These are phyloP conservation scores for Heterochromis multidens DNA, from an alignment of 2,113 vertebrate genomes.

Conservation along the genomic window DNA sequence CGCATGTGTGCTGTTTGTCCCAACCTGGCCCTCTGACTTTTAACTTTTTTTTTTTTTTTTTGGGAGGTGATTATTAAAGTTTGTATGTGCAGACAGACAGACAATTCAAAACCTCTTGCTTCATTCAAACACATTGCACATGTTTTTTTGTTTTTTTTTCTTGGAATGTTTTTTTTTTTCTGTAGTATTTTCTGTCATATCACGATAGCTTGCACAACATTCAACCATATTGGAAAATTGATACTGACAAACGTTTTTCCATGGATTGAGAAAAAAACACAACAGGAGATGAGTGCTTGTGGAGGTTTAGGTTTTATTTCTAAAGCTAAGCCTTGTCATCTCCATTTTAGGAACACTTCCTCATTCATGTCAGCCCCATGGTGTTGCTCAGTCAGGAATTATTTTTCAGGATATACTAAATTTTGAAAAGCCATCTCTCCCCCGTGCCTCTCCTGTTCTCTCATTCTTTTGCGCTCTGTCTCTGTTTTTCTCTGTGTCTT, in stretches of 20 bases:
- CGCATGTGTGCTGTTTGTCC: conserved; percentile 70
- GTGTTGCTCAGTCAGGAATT: conserved; percentile 54
- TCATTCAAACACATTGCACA: not conserved
- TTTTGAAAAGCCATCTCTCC: conserved; percentile 61
- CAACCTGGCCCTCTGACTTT: conserved; percentile 58
- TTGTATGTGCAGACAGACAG: conserved; percentile 16
- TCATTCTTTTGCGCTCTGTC: conserved; percentile 19
- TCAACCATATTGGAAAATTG: conserved; percentile 21
- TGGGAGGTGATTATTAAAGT: conserved; percentile 22
- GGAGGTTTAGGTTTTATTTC: conserved; percentile 31
- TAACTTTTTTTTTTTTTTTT: not conserved
- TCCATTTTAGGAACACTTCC: conserved; percentile 48
- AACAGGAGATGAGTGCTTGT: conserved; percentile 32
- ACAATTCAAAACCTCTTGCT: not conserved
- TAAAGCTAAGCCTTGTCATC: conserved; percentile 32
- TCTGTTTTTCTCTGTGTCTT: conserved; percentile 21
- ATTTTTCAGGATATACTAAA: conserved; percentile 56
- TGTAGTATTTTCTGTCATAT: not conserved
- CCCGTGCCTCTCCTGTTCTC: conserved; percentile 10
- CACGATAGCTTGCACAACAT: not conserved
- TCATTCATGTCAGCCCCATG: conserved; percentile 53
- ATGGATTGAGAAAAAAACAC: not conserved
- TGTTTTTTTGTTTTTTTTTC: not conserved
- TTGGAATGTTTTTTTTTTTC: not conserved
- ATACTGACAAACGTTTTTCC: not conserved